Evolutionary conservation across 2,888 invertebrate species (phyloP).

Genomic region (Brenthis ino): DNA sequence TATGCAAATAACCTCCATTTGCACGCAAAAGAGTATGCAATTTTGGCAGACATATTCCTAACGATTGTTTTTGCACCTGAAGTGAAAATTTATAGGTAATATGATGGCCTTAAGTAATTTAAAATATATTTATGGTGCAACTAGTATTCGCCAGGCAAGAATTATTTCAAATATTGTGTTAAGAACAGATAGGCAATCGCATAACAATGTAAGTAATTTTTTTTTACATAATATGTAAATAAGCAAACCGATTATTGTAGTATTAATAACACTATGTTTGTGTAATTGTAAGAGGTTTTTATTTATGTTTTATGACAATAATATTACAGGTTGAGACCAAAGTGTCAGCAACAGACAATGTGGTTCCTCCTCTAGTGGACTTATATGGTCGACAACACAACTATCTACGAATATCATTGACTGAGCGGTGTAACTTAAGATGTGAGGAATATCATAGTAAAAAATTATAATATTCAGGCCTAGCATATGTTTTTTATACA

Average conservation of each 20-base stretch:
- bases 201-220: slow-evolving; percentile 23
- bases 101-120: slow-evolving; percentile 23
- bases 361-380: slow-evolving; percentile 84
- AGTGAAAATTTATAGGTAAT: slow-evolving; percentile 1
- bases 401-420: slow-evolving; percentile 97
- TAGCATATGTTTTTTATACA: too few species aligned
- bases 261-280: background rate
- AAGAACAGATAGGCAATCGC: slow-evolving; percentile 5
- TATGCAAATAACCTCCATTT: slow-evolving; percentile 3
- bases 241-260: slow-evolving; percentile 18
- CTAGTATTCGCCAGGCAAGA: slow-evolving; percentile 4
- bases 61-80: background rate
- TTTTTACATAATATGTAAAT: background rate
- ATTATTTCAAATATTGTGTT: slow-evolving; percentile 1
- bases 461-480: background rate
- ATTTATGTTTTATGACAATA: background rate
- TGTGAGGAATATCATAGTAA: slow-evolving; percentile 85
- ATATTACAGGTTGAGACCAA: slow-evolving; percentile 1
- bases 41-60: background rate
- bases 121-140: slow-evolving; percentile 13
- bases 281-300: background rate
- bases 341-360: background rate
- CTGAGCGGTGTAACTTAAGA: slow-evolving; percentile 97
- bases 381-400: slow-evolving; percentile 93
- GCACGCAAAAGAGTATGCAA: background rate